These are phyloP conservation scores for Strix uralensis DNA, from an alignment of 2,113 vertebrate genomes.

Conservation along the genomic window DNA sequence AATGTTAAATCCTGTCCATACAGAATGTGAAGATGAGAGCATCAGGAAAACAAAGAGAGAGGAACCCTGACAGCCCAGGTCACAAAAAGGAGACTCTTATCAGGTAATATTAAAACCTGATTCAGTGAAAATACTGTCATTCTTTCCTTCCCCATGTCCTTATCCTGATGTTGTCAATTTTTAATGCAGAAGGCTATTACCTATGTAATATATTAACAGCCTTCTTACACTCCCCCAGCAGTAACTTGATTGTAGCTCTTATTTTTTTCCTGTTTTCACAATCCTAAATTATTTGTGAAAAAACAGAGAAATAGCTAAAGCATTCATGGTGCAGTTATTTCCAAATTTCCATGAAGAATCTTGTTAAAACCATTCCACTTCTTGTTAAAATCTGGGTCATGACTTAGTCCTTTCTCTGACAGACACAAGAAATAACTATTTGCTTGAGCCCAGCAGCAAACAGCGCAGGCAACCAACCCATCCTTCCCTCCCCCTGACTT, in stretches of 20 bases:
- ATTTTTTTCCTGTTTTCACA: not conserved
- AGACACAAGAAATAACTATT: not conserved
- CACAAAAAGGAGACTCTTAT: not conserved
- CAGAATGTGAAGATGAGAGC: not conserved
- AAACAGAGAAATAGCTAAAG: not conserved
- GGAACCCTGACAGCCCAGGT: not conserved
- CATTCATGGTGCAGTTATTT: not conserved
- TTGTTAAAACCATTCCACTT: not conserved
- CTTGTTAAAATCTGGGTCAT: not conserved
- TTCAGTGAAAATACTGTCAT: not conserved
- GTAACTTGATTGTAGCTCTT: not conserved
- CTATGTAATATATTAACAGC: not conserved
- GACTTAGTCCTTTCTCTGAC: not conserved
- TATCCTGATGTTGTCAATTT: not conserved
- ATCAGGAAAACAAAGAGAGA: not conserved
- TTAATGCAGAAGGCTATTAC: not conserved
- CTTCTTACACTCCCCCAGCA: not conserved
- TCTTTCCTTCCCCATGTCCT: not conserved
- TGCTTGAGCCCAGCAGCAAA: not conserved
- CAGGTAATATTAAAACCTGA: not conserved
- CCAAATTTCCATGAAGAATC: not conserved
- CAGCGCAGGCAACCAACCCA: not conserved
- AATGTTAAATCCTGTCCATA: not conserved
- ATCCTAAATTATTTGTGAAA: not conserved
- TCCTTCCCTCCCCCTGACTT: not conserved